Evolutionary conservation across 1,140 invertebrate species (phyloP).

Genomic region (Amphibalanus amphitrite): DNA sequence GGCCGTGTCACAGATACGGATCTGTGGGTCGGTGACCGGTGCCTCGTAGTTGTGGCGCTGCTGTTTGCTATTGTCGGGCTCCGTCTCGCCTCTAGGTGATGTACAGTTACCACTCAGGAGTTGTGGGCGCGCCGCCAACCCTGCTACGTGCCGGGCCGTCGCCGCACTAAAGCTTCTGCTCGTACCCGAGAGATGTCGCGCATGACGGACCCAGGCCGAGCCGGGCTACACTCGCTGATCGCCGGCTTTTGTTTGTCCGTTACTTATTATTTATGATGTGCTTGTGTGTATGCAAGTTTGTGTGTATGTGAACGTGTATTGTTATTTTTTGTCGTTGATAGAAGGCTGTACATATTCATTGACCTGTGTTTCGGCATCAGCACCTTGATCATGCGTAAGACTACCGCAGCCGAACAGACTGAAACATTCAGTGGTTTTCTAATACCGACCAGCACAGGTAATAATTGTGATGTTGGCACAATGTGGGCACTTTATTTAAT

Average conservation of each 20-base stretch:
- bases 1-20: background rate
- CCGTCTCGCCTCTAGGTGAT: background rate
- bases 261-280: background rate
- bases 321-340: background rate
- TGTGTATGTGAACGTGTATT: background rate
- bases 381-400: background rate
- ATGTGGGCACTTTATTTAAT: background rate
- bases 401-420: background rate
- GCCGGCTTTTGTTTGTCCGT: background rate
- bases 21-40: background rate
- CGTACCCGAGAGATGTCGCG: too few species aligned
- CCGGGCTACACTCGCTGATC: background rate
- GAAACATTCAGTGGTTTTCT: too few species aligned
- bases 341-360: too few species aligned
- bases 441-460: too few species aligned
- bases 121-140: too few species aligned
- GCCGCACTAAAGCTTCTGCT: too few species aligned
- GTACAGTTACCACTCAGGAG: slow-evolving; percentile 1
- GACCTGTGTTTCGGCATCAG: background rate
- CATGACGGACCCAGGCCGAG: too few species aligned
- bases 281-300: too few species aligned
- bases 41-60: background rate
- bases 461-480: background rate
- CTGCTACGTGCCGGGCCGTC: background rate
- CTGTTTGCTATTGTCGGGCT: background rate